Evolutionary conservation across 2,888 invertebrate species (phyloP), one percentile per base, ranked within the genome.

Genomic region (Mythimna vitellina): DNA sequence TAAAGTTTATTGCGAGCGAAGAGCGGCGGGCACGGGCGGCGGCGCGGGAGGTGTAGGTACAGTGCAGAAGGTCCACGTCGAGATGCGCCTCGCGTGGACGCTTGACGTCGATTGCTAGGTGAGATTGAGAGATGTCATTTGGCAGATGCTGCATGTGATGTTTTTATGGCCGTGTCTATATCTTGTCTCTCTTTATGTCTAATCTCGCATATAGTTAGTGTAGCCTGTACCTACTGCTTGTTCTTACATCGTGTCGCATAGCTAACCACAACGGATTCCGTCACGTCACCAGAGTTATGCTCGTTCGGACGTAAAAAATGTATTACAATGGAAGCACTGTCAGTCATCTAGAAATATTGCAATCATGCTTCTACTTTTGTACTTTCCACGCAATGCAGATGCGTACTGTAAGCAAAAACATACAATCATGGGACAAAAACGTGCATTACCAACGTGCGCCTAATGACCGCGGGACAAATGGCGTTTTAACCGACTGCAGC

Each of bases 201-300:
- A 35, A 22, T 38, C n/a, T 20, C 20, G 35, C 42, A 25, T 9
- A 12, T 42, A 25, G 35, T 46, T 22, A 14, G 14, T 12, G 25
- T 6, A 22, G 12, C 49, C 29, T 77, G 57, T 12, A 46, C 62
- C 29, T 82, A 63, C 80, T 73, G 76, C n/a, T 38, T 20, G 22
- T 22, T 5, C 1, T 17, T 56, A 9, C 54, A 32, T 32, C 10
- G 46, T 32, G 67, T 20, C 29, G 58, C 60, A 25, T 17, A 49
- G 66, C 76, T 57, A 29, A 62, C 62, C 65, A 66, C 75, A 54
- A 63, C 70, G 74, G 74, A 84, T 84, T 81, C 84, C 86, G 54
- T 73, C 86, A 84, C 84, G 84, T 78, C 75, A 78, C 78, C 56
- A 60, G 69, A 73, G 64, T 63, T 75, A 76, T 83, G 76, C 64